A percentile compares a stretch with the other conserved stretches of the same genome.
Conservation (phyloP, 2,888 invertebrate genomes). For the Eudasyphora cyanicolor region DNA sequence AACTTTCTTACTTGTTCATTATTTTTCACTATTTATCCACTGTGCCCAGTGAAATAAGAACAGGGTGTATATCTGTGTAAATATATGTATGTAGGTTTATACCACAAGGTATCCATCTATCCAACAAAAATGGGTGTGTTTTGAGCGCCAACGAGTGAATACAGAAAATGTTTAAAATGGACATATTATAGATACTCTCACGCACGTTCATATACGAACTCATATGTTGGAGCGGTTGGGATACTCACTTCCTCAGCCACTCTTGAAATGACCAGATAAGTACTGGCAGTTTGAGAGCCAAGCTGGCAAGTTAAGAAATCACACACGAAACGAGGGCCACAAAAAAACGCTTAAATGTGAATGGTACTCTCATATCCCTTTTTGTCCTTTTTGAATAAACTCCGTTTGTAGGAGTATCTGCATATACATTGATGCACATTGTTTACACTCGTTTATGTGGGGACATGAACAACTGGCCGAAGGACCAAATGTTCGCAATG, state of each 20-base stretch:
- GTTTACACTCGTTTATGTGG: background rate
- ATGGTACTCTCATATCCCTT: background rate
- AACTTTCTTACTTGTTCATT: no score
- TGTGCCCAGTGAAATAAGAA: no score
- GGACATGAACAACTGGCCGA: background rate
- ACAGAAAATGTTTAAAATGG: background rate
- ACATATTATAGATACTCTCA: background rate
- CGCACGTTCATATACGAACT: background rate
- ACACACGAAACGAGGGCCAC: background rate
- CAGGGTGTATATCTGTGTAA: background rate
- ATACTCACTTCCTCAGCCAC: background rate
- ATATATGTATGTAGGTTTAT: background rate
- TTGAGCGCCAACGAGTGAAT: background rate
- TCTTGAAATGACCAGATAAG: slow-evolving; percentile 55
- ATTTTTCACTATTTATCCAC: no score
- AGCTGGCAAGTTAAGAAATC: background rate
- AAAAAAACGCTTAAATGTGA: background rate
- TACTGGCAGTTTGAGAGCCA: slow-evolving; percentile 31
- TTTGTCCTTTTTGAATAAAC: background rate
- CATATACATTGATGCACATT: background rate
- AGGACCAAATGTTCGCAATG: no score
- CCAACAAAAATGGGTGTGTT: slow-evolving; percentile 3
- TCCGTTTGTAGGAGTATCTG: background rate
- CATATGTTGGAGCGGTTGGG: background rate
- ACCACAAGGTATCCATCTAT: background rate